Conservation (phyloP, 2,888 invertebrate species). For the Pterostichus madidus region DNA sequence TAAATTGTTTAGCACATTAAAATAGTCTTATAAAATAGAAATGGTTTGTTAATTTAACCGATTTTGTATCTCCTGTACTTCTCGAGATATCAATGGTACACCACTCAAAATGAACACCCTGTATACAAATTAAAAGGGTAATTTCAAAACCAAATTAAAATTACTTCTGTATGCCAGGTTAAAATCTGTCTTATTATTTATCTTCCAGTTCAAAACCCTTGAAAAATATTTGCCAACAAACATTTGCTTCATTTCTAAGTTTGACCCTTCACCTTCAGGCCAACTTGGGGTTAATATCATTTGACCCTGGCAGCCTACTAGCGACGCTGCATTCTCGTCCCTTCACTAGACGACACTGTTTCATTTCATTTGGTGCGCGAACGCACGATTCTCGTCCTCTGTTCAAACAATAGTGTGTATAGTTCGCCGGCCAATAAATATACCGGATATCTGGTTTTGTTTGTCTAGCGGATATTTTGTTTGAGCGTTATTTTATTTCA, state of each 20-base stretch:
- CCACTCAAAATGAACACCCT: too few relatives aligned
- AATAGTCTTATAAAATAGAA: too few relatives aligned
- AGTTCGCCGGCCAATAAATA: conserved; percentile 12
- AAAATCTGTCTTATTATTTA: too few relatives aligned
- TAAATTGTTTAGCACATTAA: too few relatives aligned
- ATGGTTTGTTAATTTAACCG: too few relatives aligned
- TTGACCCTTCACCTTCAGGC: conserved; percentile 2
- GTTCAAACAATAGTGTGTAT: neutral
- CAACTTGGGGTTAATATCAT: neutral
- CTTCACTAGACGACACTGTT: neutral
- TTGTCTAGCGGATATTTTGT: conserved; percentile 34
- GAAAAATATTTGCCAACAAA: conserved; percentile 8
- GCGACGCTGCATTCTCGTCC: neutral
- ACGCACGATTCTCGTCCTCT: neutral
- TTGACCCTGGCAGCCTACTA: neutral
- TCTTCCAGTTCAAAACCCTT: neutral
- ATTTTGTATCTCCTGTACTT: too few relatives aligned
- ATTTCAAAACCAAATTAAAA: too few relatives aligned
- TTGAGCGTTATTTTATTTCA: conserved; percentile 21
- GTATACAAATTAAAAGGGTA: too few relatives aligned
- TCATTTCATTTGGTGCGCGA: neutral
- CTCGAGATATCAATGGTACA: too few relatives aligned
- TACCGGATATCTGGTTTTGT: conserved; percentile 10
- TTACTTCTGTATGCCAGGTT: too few relatives aligned
- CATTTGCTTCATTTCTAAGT: conserved; percentile 4